Evolutionary conservation across 1,140 invertebrate genomes (phyloP).

Genomic region (Ooceraea biroi): DNA sequence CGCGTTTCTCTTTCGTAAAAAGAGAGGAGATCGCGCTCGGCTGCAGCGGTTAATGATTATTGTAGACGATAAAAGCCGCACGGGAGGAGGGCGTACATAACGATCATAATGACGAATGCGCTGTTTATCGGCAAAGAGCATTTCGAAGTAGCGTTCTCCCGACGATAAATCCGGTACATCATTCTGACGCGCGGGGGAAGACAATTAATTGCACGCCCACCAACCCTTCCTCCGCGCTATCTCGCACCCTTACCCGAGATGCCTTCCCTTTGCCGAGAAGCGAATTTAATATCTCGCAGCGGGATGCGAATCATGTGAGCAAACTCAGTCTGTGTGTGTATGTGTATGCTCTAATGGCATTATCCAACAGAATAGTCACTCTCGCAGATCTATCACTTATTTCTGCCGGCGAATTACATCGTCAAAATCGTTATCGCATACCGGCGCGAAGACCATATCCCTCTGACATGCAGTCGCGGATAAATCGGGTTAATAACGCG

Average conservation of each 20-base stretch:
- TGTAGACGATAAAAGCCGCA: constrained; percentile 28
- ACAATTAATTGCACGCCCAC: constrained; percentile 60
- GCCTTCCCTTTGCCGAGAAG: neutral
- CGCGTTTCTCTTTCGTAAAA: neutral
- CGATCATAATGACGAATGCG: constrained; percentile 53
- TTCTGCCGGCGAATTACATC: neutral
- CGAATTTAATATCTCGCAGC: constrained; percentile 40
- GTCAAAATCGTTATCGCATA: neutral
- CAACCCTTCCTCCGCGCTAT: neutral
- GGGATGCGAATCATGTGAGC: neutral
- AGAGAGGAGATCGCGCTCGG: neutral
- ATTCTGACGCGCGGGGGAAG: constrained; percentile 31
- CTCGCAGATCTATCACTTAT: neutral
- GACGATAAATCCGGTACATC: constrained; percentile 54
- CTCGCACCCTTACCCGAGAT: constrained; percentile 15
- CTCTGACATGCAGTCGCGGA: neutral
- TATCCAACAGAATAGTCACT: constrained; percentile 14
- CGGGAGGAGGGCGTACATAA: constrained; percentile 10
- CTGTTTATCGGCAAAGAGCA: constrained; percentile 63
- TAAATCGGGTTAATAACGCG: constrained; percentile 36
- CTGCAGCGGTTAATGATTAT: constrained; percentile 46
- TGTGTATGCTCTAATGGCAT: constrained; percentile 3
- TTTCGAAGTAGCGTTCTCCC: constrained; percentile 52
- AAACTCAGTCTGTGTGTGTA: no score
- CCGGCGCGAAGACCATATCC: neutral